Evolutionary conservation across 2,888 invertebrate species (phyloP), one percentile per base, ranked within the genome.

Genomic region (Leucoma salicis): DNA sequence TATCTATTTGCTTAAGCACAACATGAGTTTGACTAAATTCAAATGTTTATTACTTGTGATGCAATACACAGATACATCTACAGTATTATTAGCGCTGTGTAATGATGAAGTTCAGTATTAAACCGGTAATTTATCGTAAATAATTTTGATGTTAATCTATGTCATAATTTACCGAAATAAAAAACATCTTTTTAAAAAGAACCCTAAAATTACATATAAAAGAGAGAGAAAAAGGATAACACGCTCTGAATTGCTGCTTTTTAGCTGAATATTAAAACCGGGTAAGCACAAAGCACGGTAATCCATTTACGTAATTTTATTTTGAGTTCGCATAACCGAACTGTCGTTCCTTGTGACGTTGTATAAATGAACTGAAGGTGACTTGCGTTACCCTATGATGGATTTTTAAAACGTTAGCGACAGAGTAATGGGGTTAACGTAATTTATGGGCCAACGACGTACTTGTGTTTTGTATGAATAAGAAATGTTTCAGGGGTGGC

Each of bases 341-440:
- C 78, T 83, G 83, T 81, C 83, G 78, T 75, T 78, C 70, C 61
- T 69, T 68, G 64, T 74, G 84, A 79, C 82, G 74, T 63, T 53
- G 58, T 83, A 86, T 72, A 80, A 86, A 88, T 86, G 83, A 79
- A 74, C 66, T 63, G 66, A 48, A 66, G 72, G 67, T 88, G 87
- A 88, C 87, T 86, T 80, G 86, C 85, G 49, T 59, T 61, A 63
- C 42, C 38, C 58, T 66, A 69, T 83, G 84, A 85, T 84, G 82
- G 82, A 82, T 82, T 82, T 83, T 84, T 84, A 83, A n/a, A 85
- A 86, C 82, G 83, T 67, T 70, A 66, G 73, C 72, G 75, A 79
- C 78, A 82, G 69, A 61, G 72, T 71, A 70, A 70, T 67, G 66
- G 66, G 63, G 68, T 65, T 57, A 68, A 66, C 66, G 70, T 79